Percentiles rank a stretch among this genome's conserved stretches.
These are phyloP conservation scores for Neelides sp. DNA, from an alignment of 1,140 invertebrate species.

Conservation along the genomic window DNA sequence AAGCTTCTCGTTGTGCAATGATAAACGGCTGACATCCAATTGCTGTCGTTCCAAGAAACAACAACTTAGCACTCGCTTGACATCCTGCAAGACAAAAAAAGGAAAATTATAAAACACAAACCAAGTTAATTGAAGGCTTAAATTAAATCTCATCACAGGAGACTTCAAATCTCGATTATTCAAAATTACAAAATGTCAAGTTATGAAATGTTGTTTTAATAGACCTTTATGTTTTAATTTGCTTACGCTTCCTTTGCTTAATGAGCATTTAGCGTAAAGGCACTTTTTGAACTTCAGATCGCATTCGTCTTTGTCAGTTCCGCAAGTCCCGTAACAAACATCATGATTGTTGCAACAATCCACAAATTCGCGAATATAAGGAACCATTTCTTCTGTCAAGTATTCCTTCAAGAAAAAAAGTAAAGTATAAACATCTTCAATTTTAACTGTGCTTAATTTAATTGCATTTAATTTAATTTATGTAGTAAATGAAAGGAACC, in stretches of 20 bases:
- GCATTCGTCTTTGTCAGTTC: constrained; percentile 67
- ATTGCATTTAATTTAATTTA: background rate
- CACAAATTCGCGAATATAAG: constrained; percentile 60
- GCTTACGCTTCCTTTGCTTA: constrained; percentile 15
- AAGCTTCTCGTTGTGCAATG: constrained; percentile 63
- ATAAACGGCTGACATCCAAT: constrained; percentile 69
- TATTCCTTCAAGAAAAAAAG: constrained; percentile 37
- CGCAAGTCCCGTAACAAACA: constrained; percentile 80
- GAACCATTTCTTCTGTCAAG: constrained; percentile 59
- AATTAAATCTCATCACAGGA: too few relatives aligned
- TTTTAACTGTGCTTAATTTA: constrained; percentile 1
- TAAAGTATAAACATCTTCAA: constrained; percentile 2
- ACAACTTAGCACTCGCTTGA: constrained; percentile 65
- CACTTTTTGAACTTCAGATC: constrained; percentile 75
- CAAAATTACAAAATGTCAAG: too few relatives aligned
- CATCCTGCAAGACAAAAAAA: constrained; percentile 45
- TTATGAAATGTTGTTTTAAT: too few relatives aligned
- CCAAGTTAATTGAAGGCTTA: too few relatives aligned
- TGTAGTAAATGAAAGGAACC: constrained; percentile 26
- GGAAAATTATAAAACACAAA: background rate
- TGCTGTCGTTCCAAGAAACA: constrained; percentile 65
- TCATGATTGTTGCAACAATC: constrained; percentile 75
- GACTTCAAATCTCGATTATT: too few relatives aligned
- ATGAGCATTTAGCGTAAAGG: constrained; percentile 63
- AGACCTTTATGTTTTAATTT: constrained; percentile 26